phyloP scores from a whole-genome alignment of 2,113 vertebrate genomes.

The Corythornis vintsioides region DNA sequence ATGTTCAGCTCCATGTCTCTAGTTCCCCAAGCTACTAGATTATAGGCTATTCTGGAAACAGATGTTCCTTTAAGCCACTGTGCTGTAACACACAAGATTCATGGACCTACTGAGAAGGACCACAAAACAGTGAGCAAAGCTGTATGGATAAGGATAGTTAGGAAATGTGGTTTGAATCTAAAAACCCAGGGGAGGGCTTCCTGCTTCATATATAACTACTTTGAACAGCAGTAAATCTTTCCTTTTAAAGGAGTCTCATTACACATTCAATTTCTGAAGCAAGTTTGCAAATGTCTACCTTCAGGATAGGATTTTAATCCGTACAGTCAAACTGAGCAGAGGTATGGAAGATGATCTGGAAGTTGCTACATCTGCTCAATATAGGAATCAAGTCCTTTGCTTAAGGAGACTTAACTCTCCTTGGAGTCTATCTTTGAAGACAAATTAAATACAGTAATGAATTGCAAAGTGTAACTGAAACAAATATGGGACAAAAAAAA shows the following conservation, averaged over 20 bases:
- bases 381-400: neutral
- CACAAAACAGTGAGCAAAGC: neutral
- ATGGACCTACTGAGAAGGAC: neutral
- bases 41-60: neutral
- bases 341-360: neutral
- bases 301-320: neutral
- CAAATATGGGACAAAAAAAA: neutral
- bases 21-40: neutral
- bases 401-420: neutral
- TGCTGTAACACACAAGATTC: neutral
- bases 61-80: neutral
- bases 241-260: neutral
- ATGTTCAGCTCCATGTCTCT: neutral
- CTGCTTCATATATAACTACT: neutral
- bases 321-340: neutral
- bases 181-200: neutral
- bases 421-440: neutral
- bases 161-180: conserved; percentile 27
- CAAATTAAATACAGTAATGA: neutral
- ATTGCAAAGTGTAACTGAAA: neutral
- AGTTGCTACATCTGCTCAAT: neutral
- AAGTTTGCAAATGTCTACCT: neutral
- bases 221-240: neutral
- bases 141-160: neutral
- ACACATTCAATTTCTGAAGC: neutral